Evolutionary conservation across 2,113 vertebrate species (phyloP).

Genomic region (Mustela nigripes): DNA sequence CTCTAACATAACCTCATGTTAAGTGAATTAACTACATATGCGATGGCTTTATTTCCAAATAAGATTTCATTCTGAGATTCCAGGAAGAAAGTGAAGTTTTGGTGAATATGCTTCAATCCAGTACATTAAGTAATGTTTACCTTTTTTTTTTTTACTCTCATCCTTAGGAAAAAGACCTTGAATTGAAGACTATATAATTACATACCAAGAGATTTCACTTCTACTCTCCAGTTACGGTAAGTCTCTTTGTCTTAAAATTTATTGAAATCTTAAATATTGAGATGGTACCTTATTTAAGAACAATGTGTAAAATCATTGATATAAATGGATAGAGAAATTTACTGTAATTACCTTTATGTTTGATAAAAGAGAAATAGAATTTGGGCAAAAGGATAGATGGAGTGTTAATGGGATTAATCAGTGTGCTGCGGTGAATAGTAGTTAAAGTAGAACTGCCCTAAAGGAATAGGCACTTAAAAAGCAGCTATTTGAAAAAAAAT

Average conservation of each 20-base stretch:
- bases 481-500: background rate
- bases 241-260: background rate
- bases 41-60: background rate
- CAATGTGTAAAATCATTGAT: background rate
- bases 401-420: slow-evolving; percentile 45
- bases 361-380: slow-evolving; percentile 46
- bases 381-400: background rate
- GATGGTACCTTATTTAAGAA: background rate
- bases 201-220: slow-evolving; percentile 33
- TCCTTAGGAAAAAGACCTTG: background rate
- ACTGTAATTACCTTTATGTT: slow-evolving; percentile 30
- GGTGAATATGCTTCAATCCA: background rate
- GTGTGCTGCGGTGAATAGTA: background rate
- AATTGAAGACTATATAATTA: slow-evolving; percentile 6
- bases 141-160: background rate
- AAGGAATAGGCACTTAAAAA: background rate
- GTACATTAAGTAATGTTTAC: background rate
- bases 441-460: background rate
- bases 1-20: background rate
- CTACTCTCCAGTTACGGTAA: slow-evolving; percentile 23
- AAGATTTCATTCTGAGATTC: background rate
- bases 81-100: background rate
- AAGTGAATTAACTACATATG: background rate
- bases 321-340: background rate
- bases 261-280: slow-evolving; percentile 50